Evolutionary conservation across 1,140 invertebrate species (phyloP).

Genomic region (Geopemphigus sp.): DNA sequence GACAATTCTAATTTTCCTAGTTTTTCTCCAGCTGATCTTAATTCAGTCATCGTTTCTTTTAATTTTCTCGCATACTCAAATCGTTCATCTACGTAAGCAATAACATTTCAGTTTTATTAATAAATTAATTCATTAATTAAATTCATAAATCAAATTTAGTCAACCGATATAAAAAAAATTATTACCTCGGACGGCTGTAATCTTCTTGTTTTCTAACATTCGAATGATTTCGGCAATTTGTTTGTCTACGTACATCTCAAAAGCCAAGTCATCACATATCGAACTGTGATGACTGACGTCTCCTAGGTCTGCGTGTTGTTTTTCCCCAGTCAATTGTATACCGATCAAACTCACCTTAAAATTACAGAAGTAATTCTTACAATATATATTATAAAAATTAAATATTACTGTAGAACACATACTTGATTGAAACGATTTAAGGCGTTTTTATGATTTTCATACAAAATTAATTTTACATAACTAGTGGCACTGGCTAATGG

Average conservation of each 20-base stretch:
- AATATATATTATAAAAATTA: neutral
- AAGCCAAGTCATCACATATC: slow-evolving; percentile 89
- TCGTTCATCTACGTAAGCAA: slow-evolving; percentile 68
- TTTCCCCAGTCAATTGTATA: slow-evolving; percentile 74
- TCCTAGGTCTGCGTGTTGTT: slow-evolving; percentile 52
- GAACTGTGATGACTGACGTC: slow-evolving; percentile 61
- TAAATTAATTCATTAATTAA: no score
- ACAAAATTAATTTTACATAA: slow-evolving; percentile 80
- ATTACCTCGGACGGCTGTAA: slow-evolving; percentile 72
- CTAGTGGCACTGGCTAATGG: slow-evolving; percentile 63
- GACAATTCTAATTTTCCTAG: slow-evolving; percentile 87
- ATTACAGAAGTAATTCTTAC: neutral
- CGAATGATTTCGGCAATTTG: slow-evolving; percentile 86
- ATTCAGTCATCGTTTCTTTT: slow-evolving; percentile 77
- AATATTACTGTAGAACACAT: slow-evolving; percentile 52
- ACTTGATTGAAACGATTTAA: slow-evolving; percentile 81
- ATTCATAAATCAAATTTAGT: neutral
- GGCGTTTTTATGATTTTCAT: slow-evolving; percentile 74
- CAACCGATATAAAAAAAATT: neutral
- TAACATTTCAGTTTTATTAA: no score
- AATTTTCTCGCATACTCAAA: slow-evolving; percentile 90
- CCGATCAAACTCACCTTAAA: slow-evolving; percentile 69
- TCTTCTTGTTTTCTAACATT: slow-evolving; percentile 81
- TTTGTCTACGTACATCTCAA: slow-evolving; percentile 96
- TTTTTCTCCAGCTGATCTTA: slow-evolving; percentile 81